Conservation (phyloP, 1,140 invertebrate genomes). For the Magallana gigas region DNA sequence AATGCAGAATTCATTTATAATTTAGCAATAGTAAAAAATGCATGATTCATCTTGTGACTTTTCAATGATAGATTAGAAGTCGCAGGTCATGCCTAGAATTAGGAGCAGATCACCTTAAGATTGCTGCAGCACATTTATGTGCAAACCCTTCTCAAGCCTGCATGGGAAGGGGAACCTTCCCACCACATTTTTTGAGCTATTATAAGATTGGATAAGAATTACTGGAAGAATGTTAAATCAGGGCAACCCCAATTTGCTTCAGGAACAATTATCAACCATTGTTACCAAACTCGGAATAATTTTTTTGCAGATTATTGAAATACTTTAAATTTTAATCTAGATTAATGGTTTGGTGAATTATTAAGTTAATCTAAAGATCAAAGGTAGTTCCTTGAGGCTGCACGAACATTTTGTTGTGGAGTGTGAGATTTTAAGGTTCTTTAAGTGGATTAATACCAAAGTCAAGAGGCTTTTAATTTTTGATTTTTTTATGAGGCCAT, state of each 20-base stretch:
- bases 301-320: slow-evolving; percentile 9
- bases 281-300: background rate
- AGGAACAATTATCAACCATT: slow-evolving; percentile 12
- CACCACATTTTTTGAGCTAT: background rate
- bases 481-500: slow-evolving; percentile 2
- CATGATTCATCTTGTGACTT: background rate
- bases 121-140: no score
- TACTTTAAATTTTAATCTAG: slow-evolving; percentile 9
- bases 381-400: slow-evolving; percentile 24
- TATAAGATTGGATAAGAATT: slow-evolving; percentile 18
- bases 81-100: no score
- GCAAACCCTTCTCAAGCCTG: background rate
- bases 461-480: slow-evolving; percentile 30
- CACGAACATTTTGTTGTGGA: background rate
- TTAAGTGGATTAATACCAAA: slow-evolving; percentile 6
- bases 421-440: slow-evolving; percentile 21
- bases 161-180: slow-evolving; percentile 13
- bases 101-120: no score
- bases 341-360: slow-evolving; percentile 20
- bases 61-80: background rate
- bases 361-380: slow-evolving; percentile 8
- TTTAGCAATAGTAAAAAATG: background rate
- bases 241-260: background rate
- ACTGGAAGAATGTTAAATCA: background rate
- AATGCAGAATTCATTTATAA: background rate